phyloP scores from a whole-genome alignment of 1,140 invertebrate genomes.

The Drosophila nigromelanica region DNA sequence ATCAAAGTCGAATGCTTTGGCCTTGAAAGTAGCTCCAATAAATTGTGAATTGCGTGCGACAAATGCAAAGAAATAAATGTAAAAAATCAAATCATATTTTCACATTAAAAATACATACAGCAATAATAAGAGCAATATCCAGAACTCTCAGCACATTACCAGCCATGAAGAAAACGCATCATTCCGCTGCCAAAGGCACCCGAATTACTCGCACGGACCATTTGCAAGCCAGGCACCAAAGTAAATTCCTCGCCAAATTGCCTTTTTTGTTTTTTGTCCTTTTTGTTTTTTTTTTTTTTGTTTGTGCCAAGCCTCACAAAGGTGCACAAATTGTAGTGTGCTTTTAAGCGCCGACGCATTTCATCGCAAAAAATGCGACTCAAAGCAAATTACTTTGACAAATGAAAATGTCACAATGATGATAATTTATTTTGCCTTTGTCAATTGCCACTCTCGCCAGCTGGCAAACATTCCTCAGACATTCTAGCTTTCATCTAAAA shows the following conservation, averaged over 20 bases:
- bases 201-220: neutral
- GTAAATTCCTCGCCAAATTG: conserved; percentile 72
- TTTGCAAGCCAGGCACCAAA: conserved; percentile 50
- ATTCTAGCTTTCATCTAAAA: conserved; percentile 67
- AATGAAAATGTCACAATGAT: conserved; percentile 82
- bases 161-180: conserved; percentile 57
- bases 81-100: conserved; percentile 79
- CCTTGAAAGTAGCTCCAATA: conserved; percentile 44
- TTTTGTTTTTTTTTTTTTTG: conserved; percentile 36
- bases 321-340: conserved; percentile 54
- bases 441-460: conserved; percentile 60
- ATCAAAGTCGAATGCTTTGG: conserved; percentile 41
- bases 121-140: conserved; percentile 61
- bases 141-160: conserved; percentile 26
- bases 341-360: conserved; percentile 58
- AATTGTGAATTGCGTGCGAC: conserved; percentile 60
- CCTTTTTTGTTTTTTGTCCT: conserved; percentile 37
- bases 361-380: conserved; percentile 59
- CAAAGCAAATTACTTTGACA: conserved; percentile 76
- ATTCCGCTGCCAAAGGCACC: conserved; percentile 21
- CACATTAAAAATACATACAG: conserved; percentile 56
- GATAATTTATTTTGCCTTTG: conserved; percentile 80
- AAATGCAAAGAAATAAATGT: conserved; percentile 65
- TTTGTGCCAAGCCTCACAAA: conserved; percentile 21
- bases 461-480: conserved; percentile 46